Evolutionary conservation across 92 coral and sea anemone genomes (phyloP).

Genomic region (Phymanthus crucifer): DNA sequence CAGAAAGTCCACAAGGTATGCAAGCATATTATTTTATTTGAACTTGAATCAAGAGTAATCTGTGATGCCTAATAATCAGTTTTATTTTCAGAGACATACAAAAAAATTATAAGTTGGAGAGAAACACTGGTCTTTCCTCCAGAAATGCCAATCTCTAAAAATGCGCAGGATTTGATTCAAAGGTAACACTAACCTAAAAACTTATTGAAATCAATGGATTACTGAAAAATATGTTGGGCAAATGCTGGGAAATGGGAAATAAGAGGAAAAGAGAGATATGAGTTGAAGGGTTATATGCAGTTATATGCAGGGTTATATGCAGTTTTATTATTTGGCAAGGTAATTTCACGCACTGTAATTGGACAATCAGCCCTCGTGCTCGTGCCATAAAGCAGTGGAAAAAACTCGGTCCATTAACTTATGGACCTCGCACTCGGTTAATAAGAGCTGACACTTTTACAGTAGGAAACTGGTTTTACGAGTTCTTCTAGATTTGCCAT

Average conservation of each 20-base stretch:
- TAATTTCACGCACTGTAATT: too few species aligned
- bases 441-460: too few species aligned
- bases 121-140: slow-evolving; percentile 94
- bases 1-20: slow-evolving; percentile 97
- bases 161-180: slow-evolving; percentile 79
- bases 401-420: too few species aligned
- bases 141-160: slow-evolving; percentile 96
- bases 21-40: background rate
- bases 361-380: too few species aligned
- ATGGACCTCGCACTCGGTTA: too few species aligned
- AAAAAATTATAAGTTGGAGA: slow-evolving; percentile 96
- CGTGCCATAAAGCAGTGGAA: too few species aligned
- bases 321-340: too few species aligned
- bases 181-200: slow-evolving; percentile 53
- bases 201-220: background rate
- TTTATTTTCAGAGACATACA: slow-evolving; percentile 75
- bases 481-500: too few species aligned
- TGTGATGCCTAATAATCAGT: too few species aligned
- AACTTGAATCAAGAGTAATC: too few species aligned
- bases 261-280: background rate
- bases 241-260: background rate
- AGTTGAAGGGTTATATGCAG: background rate
- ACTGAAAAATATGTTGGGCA: background rate
- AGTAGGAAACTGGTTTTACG: too few species aligned
- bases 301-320: too few species aligned